Conservation (phyloP, 2,113 vertebrate genomes). For the Blennius ocellaris region DNA sequence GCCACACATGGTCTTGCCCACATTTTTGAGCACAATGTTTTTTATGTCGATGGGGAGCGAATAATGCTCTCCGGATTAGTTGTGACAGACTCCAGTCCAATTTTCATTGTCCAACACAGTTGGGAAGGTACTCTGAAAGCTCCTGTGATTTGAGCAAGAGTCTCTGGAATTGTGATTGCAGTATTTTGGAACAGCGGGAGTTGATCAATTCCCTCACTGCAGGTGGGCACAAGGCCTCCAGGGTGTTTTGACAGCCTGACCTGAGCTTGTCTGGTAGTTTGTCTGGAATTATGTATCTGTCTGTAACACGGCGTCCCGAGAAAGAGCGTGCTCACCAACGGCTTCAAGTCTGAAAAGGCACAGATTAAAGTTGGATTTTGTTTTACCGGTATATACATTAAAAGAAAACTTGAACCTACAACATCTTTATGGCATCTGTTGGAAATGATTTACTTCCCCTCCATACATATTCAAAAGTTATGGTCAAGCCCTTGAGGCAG, state of each 20-base stretch:
- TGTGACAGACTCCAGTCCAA: background rate
- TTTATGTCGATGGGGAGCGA: background rate
- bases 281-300: background rate
- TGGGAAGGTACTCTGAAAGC: background rate
- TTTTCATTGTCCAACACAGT: background rate
- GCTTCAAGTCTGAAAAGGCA: too few relatives aligned
- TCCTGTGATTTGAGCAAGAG: background rate
- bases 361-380: too few relatives aligned
- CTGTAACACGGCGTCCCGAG: too few relatives aligned
- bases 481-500: too few relatives aligned
- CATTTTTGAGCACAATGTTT: background rate
- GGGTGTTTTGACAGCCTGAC: background rate
- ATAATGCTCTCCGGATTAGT: background rate
- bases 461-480: too few relatives aligned
- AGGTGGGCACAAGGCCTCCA: conserved; percentile 2
- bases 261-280: background rate
- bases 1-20: background rate
- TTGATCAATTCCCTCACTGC: conserved; percentile 8
- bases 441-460: too few relatives aligned
- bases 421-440: too few relatives aligned
- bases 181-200: conserved; percentile 2
- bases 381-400: too few relatives aligned
- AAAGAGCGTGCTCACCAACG: too few relatives aligned
- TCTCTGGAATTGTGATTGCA: conserved; percentile 20
- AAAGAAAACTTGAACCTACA: too few relatives aligned